Base-by-base conservation (phyloP, 2,888 invertebrate species). In the Neoascia interrupta region DNA sequence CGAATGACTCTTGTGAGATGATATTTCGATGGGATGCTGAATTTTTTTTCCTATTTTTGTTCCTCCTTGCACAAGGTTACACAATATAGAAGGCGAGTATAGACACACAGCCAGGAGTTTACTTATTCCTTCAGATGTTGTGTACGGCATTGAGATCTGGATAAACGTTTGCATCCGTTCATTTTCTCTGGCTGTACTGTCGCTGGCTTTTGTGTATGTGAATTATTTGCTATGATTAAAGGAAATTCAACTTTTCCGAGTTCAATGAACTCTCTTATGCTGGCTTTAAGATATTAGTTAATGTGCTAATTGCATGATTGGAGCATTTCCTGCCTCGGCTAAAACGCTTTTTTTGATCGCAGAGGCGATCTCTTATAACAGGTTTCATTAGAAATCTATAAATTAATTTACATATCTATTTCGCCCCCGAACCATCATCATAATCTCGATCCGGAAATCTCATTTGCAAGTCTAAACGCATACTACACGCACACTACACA, bases 381-480 rank as follows among this genome's bases (percentile, higher is more conserved):
- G 11, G 13, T 8, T 49, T 4, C 18, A 36, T 28, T 23, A 26
- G 16, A 70, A 49, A 56, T 36, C 39, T n/a, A 49, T 54, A 49
- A 47, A 49, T 49, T 49, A 13, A 70, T 61, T 54, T 43, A 58
- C 58, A 68, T 47, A 34, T 39, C 8, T 31, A 39, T 56, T 39
- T 34, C 43, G 34, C 36, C 36, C 37, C 11, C 13, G n/a, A n/a
- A n/a, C 10, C 2, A 37, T 18, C 3, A 34, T 2, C 10, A 10
- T 18, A 19, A 61, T 56, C 47, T 61, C 47, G 69, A 75, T 61
- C 69, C 64, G 56, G 72, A 73, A 53, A 58, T 51, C 49, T 54
- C 56, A 69, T 69, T 75, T 63, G 56, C 5, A 28, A 75, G 61
- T 69, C 61, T 16, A 8, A 56, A 36, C 49, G 31, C 75, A 47